Base-by-base conservation (phyloP, 2,888 invertebrate species). In the Nephrotoma appendiculata region DNA sequence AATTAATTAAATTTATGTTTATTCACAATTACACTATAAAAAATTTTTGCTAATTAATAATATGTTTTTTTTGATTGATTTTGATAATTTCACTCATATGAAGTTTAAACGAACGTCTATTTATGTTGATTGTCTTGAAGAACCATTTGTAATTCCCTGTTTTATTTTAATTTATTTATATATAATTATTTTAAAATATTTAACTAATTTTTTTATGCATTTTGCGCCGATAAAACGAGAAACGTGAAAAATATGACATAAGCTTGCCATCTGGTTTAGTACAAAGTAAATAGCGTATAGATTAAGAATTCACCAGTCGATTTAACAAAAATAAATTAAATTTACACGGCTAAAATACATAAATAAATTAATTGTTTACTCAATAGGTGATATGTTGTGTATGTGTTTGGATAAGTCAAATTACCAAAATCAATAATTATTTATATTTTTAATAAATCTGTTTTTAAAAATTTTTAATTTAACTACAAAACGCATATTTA, bases 401-500 rank as follows among this genome's bases (percentile, higher is more conserved):
- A 9, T 71, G 71, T 71, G 71, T 57, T 6, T 57, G 57, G 3
- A 5, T 19, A 5, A 31, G 31, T 71, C 11, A 71, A 71, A 71
- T 71, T 71, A 71, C 31, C 71, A 71, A 71, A 71, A 71, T 71
- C 71, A 71, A 71, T 71, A 31, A 71, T 31, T 71, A 31, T 71
- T 31, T 31, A 31, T 71, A 15, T 15, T 57, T 57, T 71, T 71
- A 71, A 71, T 71, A 84, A 84, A 84, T 43, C 42, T 84, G 43
- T 84, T 84, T 84, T 84, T 84, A 84, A 41, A 84, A 84, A 84
- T 84, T 84, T 84, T 84, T 84, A 42, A 42, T 84, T 84, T 84
- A 84, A 84, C 84, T 84, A 84, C 84, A 84, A 71, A 84, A 84
- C 84, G 84, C 84, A 84, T 84, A 84, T 84, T 84, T 84, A 42